Base-by-base conservation (phyloP, 1,140 invertebrate genomes). In the Drosophila athabasca region DNA sequence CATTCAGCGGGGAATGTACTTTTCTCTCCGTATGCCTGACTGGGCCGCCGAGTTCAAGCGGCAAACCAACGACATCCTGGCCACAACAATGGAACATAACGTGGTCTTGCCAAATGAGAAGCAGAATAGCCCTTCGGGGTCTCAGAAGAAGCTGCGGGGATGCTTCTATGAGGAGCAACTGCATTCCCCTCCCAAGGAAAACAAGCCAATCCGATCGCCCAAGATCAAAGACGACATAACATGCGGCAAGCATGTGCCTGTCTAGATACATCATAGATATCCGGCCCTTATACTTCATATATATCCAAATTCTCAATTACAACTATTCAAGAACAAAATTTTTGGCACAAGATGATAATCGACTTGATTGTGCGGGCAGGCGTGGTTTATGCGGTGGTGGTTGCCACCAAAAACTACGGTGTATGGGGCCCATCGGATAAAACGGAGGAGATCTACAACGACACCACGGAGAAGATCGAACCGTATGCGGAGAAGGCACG, bases 161-260 rank as follows among this genome's bases (percentile, higher is more conserved):
- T 9, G 9, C n/a, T 68, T 69, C 44, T 46, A 58, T 19, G 70
- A 74, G 3, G 46, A 52, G 8, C 19, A 19, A 8, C 46, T 15
- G 4, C 24, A 29, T 4, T 5, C 50, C 5, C 11, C 29, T 9
- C 29, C 4, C 8, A 55, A 58, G 22, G 5, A 26, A 7, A 46
- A 6, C 9, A 41, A 41, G 11, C 46, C 54, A 29, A 48, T 62
- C 6, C 66, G 49, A 43, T 50, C 39, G 2, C 70, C 74, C 29
- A 88, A 88, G 51, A 87, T 88, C 17, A 87, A 87, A 49, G 71
- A 88, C 26, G 82, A 87, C 29, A 45, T 77, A n/a, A 81, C 78
- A 0, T 85, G 82, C 55, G 49, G 69, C 17, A 85, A 85, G 59
- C 46, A 51, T 26, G 35, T 46, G n/a, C n/a, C 58, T n/a, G 9